These are phyloP conservation scores for Macrophya alboannulata DNA, from an alignment of 2,888 invertebrate species.

Conservation along the genomic window DNA sequence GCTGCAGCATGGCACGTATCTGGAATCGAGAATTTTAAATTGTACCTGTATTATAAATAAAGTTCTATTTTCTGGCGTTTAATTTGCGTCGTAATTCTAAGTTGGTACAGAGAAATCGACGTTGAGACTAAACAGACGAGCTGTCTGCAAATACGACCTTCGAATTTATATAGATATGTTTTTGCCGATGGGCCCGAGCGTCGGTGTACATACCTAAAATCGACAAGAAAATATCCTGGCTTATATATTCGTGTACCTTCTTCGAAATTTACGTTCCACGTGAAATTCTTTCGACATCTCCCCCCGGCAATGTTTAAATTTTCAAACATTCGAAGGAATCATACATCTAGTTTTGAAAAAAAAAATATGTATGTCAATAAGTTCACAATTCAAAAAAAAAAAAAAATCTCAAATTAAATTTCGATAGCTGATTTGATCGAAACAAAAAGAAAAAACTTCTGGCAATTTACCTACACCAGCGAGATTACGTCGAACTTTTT, in stretches of 20 bases:
- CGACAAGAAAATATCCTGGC: not conserved
- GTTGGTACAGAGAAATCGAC: conserved; percentile 2
- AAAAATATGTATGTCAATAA: no score
- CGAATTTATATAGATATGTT: conserved; percentile 31
- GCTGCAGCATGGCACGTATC: not conserved
- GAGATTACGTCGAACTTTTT: conserved; percentile 2
- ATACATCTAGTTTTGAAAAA: not conserved
- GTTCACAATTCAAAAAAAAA: no score
- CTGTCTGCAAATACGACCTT: not conserved
- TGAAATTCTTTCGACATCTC: not conserved
- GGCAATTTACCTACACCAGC: not conserved
- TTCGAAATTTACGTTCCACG: not conserved
- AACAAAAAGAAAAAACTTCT: not conserved
- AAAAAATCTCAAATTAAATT: not conserved
- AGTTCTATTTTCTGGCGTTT: not conserved
- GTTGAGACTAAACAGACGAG: conserved; percentile 14
- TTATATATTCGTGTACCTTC: not conserved
- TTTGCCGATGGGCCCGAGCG: not conserved
- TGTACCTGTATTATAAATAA: not conserved
- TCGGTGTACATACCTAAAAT: not conserved
- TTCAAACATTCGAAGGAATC: not conserved
- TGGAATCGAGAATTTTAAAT: not conserved
- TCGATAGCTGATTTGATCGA: not conserved
- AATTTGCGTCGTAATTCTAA: conserved; percentile 28
- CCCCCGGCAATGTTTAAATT: not conserved